These are phyloP conservation scores for Drosophila lowei DNA, from an alignment of 1,140 invertebrate species.

Conservation along the genomic window DNA sequence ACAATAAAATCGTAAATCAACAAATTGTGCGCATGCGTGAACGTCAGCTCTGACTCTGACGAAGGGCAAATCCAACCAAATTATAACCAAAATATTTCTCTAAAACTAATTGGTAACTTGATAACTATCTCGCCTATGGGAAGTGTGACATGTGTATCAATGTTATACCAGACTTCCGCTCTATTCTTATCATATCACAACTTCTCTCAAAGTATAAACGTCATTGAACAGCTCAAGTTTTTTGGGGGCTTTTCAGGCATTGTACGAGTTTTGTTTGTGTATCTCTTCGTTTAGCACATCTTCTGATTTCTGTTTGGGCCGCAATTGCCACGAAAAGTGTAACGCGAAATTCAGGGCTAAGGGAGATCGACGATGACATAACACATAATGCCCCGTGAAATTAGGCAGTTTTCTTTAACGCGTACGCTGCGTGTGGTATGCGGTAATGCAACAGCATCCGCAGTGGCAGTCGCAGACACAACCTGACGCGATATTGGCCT, in stretches of 20 bases:
- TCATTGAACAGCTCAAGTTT: slow-evolving; percentile 5
- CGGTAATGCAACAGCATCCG: slow-evolving; percentile 17
- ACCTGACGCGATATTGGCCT: too few relatives aligned
- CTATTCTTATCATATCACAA: slow-evolving; percentile 34
- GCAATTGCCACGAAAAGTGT: slow-evolving; percentile 55
- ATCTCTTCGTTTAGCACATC: slow-evolving; percentile 58
- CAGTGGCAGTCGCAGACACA: slow-evolving; percentile 12
- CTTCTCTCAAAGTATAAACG: slow-evolving; percentile 10
- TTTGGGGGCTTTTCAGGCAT: slow-evolving; percentile 12
- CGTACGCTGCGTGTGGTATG: not conserved
- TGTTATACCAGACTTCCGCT: too few relatives aligned
- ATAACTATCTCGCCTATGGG: slow-evolving; percentile 13
- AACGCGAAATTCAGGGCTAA: slow-evolving; percentile 53
- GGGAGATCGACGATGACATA: slow-evolving; percentile 53
- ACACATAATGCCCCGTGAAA: slow-evolving; percentile 48
- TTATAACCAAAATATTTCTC: slow-evolving; percentile 20
- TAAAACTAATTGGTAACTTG: slow-evolving; percentile 26
- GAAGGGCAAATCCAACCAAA: slow-evolving; percentile 37
- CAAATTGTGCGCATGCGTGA: slow-evolving; percentile 72
- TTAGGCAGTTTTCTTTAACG: not conserved
- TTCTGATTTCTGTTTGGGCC: slow-evolving; percentile 33
- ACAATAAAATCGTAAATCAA: slow-evolving; percentile 65
- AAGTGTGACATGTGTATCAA: slow-evolving; percentile 20
- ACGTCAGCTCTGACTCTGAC: slow-evolving; percentile 30
- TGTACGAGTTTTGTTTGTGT: slow-evolving; percentile 13